A percentile compares a stretch with the other conserved stretches of the same genome.
Evolutionary conservation across 1,140 invertebrate species (phyloP).

Genomic region (Papilio machaon): DNA sequence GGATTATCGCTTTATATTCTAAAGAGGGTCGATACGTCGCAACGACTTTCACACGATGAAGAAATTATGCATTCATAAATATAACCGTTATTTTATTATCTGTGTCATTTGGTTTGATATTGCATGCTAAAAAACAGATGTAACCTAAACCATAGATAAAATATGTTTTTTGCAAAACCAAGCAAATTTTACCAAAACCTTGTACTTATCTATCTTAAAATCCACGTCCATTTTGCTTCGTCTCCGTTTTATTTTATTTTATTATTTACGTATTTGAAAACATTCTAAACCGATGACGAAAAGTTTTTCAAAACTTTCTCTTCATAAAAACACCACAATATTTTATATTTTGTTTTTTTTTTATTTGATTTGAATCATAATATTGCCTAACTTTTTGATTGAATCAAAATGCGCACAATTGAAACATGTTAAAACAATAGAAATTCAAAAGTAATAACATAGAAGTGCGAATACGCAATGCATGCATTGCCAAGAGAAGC

Average conservation of each 20-base stretch:
- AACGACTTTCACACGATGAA: slow-evolving; percentile 71
- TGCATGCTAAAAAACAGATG: no score
- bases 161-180: background rate
- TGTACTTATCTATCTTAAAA: no score
- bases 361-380: background rate
- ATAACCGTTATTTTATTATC: slow-evolving; percentile 38
- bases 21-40: slow-evolving; percentile 60
- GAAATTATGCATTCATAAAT: slow-evolving; percentile 37
- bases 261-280: no score
- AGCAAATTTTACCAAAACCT: background rate
- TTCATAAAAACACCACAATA: no score
- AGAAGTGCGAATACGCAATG: slow-evolving; percentile 21
- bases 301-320: no score
- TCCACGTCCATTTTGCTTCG: no score
- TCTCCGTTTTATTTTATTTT: no score
- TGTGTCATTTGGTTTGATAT: background rate
- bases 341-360: background rate
- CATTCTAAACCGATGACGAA: no score
- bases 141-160: background rate
- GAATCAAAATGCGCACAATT: background rate
- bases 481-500: slow-evolving; percentile 36
- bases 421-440: background rate
- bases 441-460: slow-evolving; percentile 22
- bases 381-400: background rate
- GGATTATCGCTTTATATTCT: slow-evolving; percentile 63